Percentiles rank a stretch among this genome's conserved stretches.
These are phyloP conservation scores for Trichonephila inaurata DNA, from an alignment of 1,140 invertebrate species.

Conservation along the genomic window DNA sequence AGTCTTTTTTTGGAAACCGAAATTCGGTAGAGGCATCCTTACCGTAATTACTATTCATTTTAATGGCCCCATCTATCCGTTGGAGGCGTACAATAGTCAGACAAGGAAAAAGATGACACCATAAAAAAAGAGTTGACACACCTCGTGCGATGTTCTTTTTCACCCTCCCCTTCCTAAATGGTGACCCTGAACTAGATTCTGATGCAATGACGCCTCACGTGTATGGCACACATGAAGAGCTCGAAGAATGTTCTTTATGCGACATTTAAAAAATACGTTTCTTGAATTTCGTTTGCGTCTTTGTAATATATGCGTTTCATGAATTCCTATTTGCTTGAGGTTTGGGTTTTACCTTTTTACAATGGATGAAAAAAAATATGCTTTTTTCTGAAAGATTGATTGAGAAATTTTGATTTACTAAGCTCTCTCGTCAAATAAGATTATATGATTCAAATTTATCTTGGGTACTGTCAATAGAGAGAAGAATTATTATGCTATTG, in stretches of 20 bases:
- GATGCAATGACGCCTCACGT: neutral
- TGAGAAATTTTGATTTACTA: too few relatives aligned
- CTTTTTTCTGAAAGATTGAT: too few relatives aligned
- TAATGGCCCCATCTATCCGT: neutral
- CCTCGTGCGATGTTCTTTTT: neutral
- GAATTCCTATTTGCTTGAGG: neutral
- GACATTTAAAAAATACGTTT: neutral
- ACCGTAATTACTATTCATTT: too few relatives aligned
- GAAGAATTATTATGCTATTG: too few relatives aligned
- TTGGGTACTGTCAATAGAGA: too few relatives aligned
- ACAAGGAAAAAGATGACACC: neutral
- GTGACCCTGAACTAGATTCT: constrained; percentile 33
- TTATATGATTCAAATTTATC: too few relatives aligned
- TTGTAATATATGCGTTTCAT: neutral
- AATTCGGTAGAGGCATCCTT: too few relatives aligned
- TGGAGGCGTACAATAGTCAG: neutral
- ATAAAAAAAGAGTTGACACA: neutral
- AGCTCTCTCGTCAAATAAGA: too few relatives aligned
- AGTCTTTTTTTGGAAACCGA: too few relatives aligned
- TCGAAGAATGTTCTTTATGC: neutral
- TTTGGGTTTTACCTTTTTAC: neutral
- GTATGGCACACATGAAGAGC: neutral
- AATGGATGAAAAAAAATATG: neutral
- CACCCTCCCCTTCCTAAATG: neutral
- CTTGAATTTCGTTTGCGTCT: neutral